phyloP scores from a whole-genome alignment of 2,888 invertebrate genomes.

The Thyatira batis region DNA sequence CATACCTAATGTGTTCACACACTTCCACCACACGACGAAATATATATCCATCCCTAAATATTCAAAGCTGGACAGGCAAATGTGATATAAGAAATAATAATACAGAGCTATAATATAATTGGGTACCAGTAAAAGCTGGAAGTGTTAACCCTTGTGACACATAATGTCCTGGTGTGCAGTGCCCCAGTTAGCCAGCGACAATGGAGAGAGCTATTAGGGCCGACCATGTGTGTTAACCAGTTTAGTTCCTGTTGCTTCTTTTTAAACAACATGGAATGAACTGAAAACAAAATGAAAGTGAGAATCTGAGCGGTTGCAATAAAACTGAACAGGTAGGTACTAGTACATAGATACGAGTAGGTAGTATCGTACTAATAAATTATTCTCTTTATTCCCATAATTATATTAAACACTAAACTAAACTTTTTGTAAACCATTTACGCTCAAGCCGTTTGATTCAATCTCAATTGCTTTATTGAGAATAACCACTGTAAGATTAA shows the following conservation, averaged over 20 bases:
- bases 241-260: conserved; percentile 66
- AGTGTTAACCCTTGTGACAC: background rate
- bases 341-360: background rate
- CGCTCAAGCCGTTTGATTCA: background rate
- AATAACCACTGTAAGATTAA: background rate
- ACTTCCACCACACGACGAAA: no score
- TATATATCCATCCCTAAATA: no score
- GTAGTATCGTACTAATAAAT: background rate
- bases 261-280: conserved; percentile 46
- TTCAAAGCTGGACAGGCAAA: no score
- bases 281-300: conserved; percentile 54
- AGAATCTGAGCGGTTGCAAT: conserved; percentile 26
- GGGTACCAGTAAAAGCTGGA: background rate
- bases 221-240: conserved; percentile 73
- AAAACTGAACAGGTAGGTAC: background rate
- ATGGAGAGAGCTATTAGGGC: conserved; percentile 67
- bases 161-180: conserved; percentile 38
- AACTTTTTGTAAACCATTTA: no score
- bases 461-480: background rate
- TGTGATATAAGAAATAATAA: no score
- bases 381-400: background rate
- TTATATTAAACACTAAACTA: background rate
- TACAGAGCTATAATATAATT: background rate
- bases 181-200: conserved; percentile 62
- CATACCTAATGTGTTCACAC: no score